phyloP scores from a whole-genome alignment of 2,888 invertebrate genomes.

The Ochropacha duplaris region DNA sequence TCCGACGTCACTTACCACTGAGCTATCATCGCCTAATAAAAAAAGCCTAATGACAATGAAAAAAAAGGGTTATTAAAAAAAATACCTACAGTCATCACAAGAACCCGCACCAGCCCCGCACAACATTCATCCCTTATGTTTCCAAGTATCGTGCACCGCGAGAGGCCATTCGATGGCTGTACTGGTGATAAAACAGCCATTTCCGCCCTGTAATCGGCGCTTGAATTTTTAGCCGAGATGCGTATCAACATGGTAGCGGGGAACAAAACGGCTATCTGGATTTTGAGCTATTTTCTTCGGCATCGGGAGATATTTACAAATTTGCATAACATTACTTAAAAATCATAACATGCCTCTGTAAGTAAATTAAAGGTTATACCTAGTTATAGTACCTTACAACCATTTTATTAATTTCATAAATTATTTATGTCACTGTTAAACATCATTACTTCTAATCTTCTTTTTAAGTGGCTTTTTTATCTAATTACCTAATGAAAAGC shows the following conservation, averaged over 20 bases:
- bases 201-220: slow-evolving; percentile 61
- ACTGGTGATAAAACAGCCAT: slow-evolving; percentile 70
- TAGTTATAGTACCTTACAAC: too few species aligned
- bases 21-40: too few species aligned
- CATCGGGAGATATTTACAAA: not conserved
- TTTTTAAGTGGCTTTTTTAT: too few species aligned
- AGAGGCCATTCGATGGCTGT: slow-evolving; percentile 31
- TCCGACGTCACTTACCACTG: too few species aligned
- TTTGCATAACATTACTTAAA: too few species aligned
- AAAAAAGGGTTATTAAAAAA: not conserved
- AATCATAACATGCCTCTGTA: too few species aligned
- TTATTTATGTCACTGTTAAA: too few species aligned
- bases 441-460: too few species aligned
- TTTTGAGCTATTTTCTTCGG: not conserved
- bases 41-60: too few species aligned
- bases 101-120: slow-evolving; percentile 7
- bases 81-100: not conserved
- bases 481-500: not conserved
- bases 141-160: slow-evolving; percentile 15
- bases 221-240: slow-evolving; percentile 65
- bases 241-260: slow-evolving; percentile 41
- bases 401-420: too few species aligned
- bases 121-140: slow-evolving; percentile 28
- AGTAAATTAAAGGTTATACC: too few species aligned
- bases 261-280: not conserved